These are phyloP conservation scores for Sialia sialis DNA, from an alignment of 2,113 vertebrate genomes.

Conservation along the genomic window DNA sequence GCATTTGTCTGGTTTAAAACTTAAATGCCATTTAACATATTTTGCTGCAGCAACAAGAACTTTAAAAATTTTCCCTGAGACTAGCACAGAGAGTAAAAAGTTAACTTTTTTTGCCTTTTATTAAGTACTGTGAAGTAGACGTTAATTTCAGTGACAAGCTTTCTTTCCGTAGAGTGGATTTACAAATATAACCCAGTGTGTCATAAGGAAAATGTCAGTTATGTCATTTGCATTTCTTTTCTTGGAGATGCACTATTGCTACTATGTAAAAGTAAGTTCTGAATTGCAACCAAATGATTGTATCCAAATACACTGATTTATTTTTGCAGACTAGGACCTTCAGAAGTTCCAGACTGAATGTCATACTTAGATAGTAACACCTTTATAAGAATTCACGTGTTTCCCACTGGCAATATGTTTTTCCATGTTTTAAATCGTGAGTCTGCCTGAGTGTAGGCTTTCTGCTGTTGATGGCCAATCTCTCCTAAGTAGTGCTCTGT, in stretches of 20 bases:
- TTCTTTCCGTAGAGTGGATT: not conserved
- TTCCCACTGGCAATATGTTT: not conserved
- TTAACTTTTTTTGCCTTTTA: not conserved
- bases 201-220: not conserved
- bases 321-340: not conserved
- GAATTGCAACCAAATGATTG: not conserved
- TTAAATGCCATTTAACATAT: not conserved
- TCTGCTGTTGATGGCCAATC: not conserved
- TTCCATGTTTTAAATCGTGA: not conserved
- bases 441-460: not conserved
- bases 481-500: not conserved
- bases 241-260: not conserved
- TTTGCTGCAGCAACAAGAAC: not conserved
- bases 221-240: not conserved
- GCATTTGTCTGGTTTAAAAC: not conserved
- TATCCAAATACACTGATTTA: not conserved
- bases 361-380: fast-evolving
- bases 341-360: not conserved
- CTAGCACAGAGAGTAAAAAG: not conserved
- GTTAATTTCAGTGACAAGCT: not conserved
- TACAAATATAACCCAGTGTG: not conserved
- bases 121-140: not conserved
- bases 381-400: not conserved
- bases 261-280: not conserved
- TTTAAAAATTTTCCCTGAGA: not conserved